Base-by-base conservation (phyloP, 2,888 invertebrate genomes). In the Molorchus minor region DNA sequence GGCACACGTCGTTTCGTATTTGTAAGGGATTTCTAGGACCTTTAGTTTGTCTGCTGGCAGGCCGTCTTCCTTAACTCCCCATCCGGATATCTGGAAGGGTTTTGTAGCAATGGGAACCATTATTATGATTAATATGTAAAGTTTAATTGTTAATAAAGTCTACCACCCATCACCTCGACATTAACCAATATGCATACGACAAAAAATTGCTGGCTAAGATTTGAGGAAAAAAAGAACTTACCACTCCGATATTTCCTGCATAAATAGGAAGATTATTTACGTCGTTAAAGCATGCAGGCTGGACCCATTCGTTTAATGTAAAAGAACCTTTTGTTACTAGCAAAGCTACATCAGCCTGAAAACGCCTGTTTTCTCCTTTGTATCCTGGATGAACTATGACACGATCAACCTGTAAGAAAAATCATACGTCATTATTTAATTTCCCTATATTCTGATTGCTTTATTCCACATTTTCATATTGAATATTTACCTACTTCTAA, bases 41-140 rank as follows among this genome's bases (percentile, higher is more conserved):
- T 53, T 46, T 4, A 66, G 35, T 38, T 40, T 44, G n/a, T 66
- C 64, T 10, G 66, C 57, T n/a, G 55, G 41, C 7, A 30, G 15
- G 8, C 55, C 54, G 29, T 46, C 47, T 43, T 64, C 60, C 8
- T 57, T 58, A 0, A 60, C 17, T 29, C 66, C 66, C 60, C 59
- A 66, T 12, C 66, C 66, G 13, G 64, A 57, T 33, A 66, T 44
- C 66, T 66, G 17, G 21, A 56, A n/a, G n/a, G n/a, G n/a, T n/a
- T n/a, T n/a, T n/a, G n/a, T n/a, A n/a, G n/a, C n/a, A n/a, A n/a
- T n/a, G n/a, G n/a, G n/a, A n/a, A n/a, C n/a, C n/a, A n/a, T n/a
- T n/a, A n/a, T n/a, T n/a, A n/a, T n/a, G n/a, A n/a, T n/a, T n/a
- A n/a, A n/a, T n/a, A n/a, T n/a, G n/a, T n/a, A n/a, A n/a, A n/a